These are phyloP conservation scores for Nowickia ferox DNA, from an alignment of 2,888 invertebrate species.

Conservation along the genomic window DNA sequence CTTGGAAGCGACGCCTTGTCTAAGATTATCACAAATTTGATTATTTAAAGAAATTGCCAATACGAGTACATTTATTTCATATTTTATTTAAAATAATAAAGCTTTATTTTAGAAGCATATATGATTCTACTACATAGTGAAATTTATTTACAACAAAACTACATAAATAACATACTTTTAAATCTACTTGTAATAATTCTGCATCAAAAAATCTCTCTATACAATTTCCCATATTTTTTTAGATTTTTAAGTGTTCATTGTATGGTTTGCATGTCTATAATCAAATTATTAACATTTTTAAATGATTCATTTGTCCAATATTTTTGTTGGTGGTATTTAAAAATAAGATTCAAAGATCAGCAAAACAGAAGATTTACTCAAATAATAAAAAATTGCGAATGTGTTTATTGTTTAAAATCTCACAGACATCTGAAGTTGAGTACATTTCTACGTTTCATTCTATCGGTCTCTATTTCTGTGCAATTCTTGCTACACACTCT, in stretches of 20 bases:
- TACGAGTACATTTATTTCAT: background rate
- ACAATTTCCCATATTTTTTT: constrained; percentile 68
- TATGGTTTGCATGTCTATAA: constrained; percentile 1
- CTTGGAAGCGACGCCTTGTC: constrained; percentile 85
- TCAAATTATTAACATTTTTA: constrained; percentile 11
- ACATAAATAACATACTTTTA: constrained; percentile 54
- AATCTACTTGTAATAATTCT: constrained; percentile 42
- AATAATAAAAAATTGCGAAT: constrained; percentile 7
- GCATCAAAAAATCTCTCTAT: constrained; percentile 37
- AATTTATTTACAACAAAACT: background rate
- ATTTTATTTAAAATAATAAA: background rate
- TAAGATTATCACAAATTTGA: constrained; percentile 30
- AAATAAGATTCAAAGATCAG: constrained; percentile 37
- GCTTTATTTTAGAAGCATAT: background rate
- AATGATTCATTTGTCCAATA: constrained; percentile 43
- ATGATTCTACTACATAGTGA: background rate
- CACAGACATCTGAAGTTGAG: constrained; percentile 22
- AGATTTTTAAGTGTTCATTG: constrained; percentile 4
- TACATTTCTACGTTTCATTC: constrained; percentile 3
- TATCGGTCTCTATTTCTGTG: background rate
- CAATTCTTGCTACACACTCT: background rate
- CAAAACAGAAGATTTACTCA: constrained; percentile 12
- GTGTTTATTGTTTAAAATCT: constrained; percentile 33
- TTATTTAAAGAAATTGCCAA: background rate
- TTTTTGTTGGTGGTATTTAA: constrained; percentile 24